phyloP scores from a whole-genome alignment of 2,113 vertebrate genomes.

The Caranx melampygus region DNA sequence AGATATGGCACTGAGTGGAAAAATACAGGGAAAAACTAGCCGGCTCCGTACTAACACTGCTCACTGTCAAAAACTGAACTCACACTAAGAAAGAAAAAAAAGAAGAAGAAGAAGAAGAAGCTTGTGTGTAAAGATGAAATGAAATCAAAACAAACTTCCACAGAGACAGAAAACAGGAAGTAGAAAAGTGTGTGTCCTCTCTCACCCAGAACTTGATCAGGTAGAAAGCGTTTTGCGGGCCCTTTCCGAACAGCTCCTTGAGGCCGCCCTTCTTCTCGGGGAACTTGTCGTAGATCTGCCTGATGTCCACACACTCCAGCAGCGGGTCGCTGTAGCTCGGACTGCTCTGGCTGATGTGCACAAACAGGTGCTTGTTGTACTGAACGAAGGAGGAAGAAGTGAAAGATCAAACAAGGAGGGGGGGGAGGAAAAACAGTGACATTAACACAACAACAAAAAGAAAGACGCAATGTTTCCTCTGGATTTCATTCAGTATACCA shows the following conservation, averaged over 20 bases:
- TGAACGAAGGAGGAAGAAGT: slow-evolving; percentile 59
- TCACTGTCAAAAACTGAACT: neutral
- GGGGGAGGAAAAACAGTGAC: neutral
- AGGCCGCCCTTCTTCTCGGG: slow-evolving; percentile 99
- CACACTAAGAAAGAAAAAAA: neutral
- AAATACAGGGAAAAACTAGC: slow-evolving; percentile 34
- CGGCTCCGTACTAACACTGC: neutral
- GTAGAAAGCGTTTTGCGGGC: slow-evolving; percentile 97
- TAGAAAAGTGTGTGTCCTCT: slow-evolving; percentile 67
- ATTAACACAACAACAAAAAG: neutral
- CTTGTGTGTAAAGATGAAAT: neutral
- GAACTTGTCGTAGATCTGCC: slow-evolving; percentile 99
- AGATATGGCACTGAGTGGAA: slow-evolving; percentile 38
- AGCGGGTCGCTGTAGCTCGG: slow-evolving; percentile 94
- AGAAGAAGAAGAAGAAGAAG: neutral
- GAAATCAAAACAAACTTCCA: neutral
- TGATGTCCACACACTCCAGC: slow-evolving; percentile 97
- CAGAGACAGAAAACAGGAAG: neutral
- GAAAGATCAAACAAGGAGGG: neutral
- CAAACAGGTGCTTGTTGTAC: slow-evolving; percentile 99
- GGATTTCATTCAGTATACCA: too few species aligned
- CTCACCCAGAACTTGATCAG: slow-evolving; percentile 99
- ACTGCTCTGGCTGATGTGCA: slow-evolving; percentile 95
- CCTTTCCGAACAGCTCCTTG: slow-evolving; percentile 96
- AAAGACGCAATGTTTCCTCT: neutral